A percentile compares a stretch with the other conserved stretches of the same genome.
phyloP scores from a whole-genome alignment of 2,113 vertebrate species.

The Halcyon senegalensis region DNA sequence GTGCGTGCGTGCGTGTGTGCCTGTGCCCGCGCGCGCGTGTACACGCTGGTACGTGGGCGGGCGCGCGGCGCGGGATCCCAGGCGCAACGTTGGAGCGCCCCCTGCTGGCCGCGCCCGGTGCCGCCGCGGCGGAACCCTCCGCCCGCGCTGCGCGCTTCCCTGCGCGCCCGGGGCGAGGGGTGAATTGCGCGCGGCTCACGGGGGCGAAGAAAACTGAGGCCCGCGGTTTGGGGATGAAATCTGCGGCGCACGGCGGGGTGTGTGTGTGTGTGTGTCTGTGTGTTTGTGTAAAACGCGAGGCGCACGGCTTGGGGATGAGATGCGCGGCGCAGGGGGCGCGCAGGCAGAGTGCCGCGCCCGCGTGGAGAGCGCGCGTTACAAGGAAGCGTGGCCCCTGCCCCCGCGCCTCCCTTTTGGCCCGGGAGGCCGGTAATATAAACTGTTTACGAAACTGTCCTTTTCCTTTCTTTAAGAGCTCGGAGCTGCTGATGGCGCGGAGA shows the following conservation, averaged over 20 bases:
- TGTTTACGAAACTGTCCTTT: neutral
- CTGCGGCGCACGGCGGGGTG: no score
- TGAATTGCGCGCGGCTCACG: neutral
- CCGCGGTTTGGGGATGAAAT: neutral
- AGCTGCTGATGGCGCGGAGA: neutral
- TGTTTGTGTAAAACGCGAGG: neutral
- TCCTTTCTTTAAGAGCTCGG: neutral
- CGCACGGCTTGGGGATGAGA: neutral
- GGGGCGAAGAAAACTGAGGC: neutral
- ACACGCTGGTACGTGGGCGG: neutral
- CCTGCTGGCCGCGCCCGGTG: slow-evolving; percentile 79
- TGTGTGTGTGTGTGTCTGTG: no score
- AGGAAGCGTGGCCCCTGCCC: neutral
- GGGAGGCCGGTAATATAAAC: neutral
- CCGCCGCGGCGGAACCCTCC: neutral
- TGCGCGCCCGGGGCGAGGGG: neutral
- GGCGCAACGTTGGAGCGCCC: slow-evolving; percentile 85
- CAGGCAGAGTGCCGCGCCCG: neutral
- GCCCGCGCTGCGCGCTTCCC: neutral
- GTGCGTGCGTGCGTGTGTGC: fast-evolving
- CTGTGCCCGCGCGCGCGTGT: neutral
- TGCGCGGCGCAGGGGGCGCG: neutral
- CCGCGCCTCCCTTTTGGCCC: neutral
- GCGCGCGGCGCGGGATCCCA: neutral
- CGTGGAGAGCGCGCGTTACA: neutral